Evolutionary conservation across 2,113 vertebrate genomes (phyloP), one percentile per base, ranked within the genome.

Genomic region (Etheostoma cragini): DNA sequence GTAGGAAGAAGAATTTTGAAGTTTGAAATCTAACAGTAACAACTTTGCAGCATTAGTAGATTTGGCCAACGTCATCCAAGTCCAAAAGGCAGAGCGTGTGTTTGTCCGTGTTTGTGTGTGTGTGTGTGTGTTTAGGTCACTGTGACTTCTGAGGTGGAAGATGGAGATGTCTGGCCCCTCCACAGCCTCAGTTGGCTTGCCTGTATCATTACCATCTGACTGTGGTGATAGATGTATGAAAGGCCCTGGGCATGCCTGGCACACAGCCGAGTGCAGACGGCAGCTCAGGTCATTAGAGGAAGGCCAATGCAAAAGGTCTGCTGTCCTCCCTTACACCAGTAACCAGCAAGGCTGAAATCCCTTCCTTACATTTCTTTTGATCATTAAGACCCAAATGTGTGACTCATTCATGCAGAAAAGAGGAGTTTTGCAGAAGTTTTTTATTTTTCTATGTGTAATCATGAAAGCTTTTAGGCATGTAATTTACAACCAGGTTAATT

Each of bases 151-250:
- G 56, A 85, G 30, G 75, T 64, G 10, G 50, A 83, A 83, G 84
- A 87, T 84, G 77, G 68, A 89, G 81, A 82, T 74, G 85, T 87
- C 82, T 85, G 70, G 76, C 57, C 73, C 54, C 24, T 61, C 13
- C 54, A 22, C 52, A 42, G 49, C 30, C 46, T 78, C 66, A 66
- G 16, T 78, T 81, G 80, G 82, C 74, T 82, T 24, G 66, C 49
- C 73, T 69, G 81, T 67, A 79, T 85, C 80, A 86, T 85, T 83
- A 91, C 78, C 64, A 64, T 75, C 76, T 69, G 80, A 84, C 82
- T 83, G 84, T 49, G 66, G 65, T 82, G 85, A 89, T 84, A 61
- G 84, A 90, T 83, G 85, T 73, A 52, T 75, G 63, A 50, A 65
- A 58, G 70, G 78, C 66, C 58, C 57, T 15, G 63, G 6, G 62